Evolutionary conservation across 2,113 vertebrate genomes (phyloP), one percentile per base, ranked within the genome.

Genomic region (Castor canadensis): DNA sequence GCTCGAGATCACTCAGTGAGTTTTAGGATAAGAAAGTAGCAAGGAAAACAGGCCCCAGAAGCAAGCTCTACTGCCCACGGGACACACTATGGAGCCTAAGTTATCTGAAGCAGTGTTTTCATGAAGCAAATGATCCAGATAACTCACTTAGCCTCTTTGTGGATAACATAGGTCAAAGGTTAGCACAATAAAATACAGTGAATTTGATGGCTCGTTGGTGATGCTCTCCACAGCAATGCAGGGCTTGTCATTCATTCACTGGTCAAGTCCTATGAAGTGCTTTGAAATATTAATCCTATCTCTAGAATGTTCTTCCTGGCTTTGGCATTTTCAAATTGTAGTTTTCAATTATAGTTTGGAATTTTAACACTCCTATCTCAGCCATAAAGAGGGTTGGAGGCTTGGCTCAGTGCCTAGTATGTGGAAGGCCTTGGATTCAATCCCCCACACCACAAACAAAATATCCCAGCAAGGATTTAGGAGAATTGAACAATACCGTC

Each of bases 151-250:
- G 73, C 52, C 76, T 58, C 47, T 19, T 6, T 89, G 62, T 43
- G 62, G 76, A 26, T 94, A 76, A 89, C 72, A 72, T 40, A 66
- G 77, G 77, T 58, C 66, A 49, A 87, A 96, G 62, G 49, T 32
- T 83, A 83, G 16, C 77, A 75, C 43, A 84, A 93, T 26, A 85
- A 62, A 92, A 52, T 52, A 40, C 0, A 64, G 40, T 45, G 32
- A 43, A 58, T 75, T 69, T 38, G 28, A 12, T 10, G 69, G 13
- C 49, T 66, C 19, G 5, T 45, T 15, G 19, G 19, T 66, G 75
- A 79, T 64, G 79, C 49, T 71, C 45, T 47, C 13, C 24, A 67
- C 58, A 71, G 22, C 40, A n/a, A 10, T 26, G 16, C 15, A 32
- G 26, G 30, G 6, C 32, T 54, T 20, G 28, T n/a, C 66, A 80